Evolutionary conservation across 2,113 vertebrate genomes (phyloP), one percentile per base, ranked within the genome.

Genomic region (Chelonoidis abingdonii): DNA sequence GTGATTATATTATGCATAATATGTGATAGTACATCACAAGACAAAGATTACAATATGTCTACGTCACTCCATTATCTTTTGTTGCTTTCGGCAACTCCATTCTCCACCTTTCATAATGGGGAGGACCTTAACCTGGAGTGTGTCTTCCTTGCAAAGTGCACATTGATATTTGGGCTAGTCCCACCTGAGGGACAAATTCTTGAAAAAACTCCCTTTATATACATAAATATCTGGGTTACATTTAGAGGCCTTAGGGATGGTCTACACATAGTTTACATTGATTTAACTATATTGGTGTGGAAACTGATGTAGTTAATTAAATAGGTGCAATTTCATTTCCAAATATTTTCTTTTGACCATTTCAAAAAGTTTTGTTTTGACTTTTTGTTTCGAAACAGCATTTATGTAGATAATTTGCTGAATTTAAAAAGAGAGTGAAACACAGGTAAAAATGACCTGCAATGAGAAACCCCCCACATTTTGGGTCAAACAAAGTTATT

Each of bases 231-330:
- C 78, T 80, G 10, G 47, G 12, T 29, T 52, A 19, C 17, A 10
- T 12, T 13, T 53, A 81, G 52, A 29, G 0, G 57, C 72, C 22
- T 24, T 41, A 76, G 38, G 53, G 0, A 5, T 44, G 65, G 22
- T 56, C 11, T 56, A 49, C 49, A 80, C 31, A n/a, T 14, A 86
- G 41, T 27, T 12, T 22, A 17, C 10, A 57, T 13, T 35, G 76
- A 35, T 0, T 4, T 24, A 88, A 8, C 72, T 2, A 5, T 2
- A 1, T 9, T 2, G 0, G 14, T 24, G 72, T 0, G 85, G n/a
- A 75, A 56, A 69, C 10, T 22, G 1, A 24, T 0, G 10, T 0
- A 57, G 25, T 6, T 8, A 79, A 90, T 6, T 8, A 79, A 90
- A 84, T 35, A 75, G 10, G 56, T 27, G 10, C 56, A 57, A 57